Evolutionary conservation across 2,113 vertebrate genomes (phyloP).

Genomic region (Herpetotheres cachinnans): DNA sequence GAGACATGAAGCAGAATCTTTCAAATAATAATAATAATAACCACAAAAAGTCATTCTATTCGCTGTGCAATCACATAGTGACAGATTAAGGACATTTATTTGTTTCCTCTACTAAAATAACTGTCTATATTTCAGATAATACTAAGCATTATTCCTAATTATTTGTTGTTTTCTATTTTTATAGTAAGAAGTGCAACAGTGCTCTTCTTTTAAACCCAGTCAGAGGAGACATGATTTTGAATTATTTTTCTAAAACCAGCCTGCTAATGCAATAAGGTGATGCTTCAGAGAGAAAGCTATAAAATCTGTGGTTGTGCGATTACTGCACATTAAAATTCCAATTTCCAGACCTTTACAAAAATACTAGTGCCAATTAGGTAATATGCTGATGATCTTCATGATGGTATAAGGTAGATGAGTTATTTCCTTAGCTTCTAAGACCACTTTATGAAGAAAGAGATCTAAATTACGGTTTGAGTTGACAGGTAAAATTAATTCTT

Average conservation of each 20-base stretch:
- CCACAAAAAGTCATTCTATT: neutral
- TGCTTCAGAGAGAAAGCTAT: conserved; percentile 15
- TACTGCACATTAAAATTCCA: neutral
- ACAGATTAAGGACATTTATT: neutral
- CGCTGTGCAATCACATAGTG: neutral
- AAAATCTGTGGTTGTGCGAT: neutral
- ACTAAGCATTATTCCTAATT: neutral
- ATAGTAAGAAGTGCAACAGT: neutral
- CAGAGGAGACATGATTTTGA: neutral
- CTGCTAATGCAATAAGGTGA: neutral
- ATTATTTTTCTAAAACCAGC: neutral
- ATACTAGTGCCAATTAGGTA: neutral
- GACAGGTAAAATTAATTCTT: neutral
- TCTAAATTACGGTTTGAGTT: neutral
- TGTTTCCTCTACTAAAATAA: neutral
- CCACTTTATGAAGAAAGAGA: neutral
- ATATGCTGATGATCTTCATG: neutral
- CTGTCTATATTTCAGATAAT: neutral
- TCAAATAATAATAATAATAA: neutral
- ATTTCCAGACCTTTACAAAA: conserved; percentile 19
- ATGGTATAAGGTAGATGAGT: neutral
- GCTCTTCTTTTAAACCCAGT: neutral
- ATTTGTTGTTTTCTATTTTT: neutral
- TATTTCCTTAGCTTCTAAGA: neutral
- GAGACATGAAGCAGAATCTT: neutral